phyloP scores from a whole-genome alignment of 1,140 invertebrate species.

The Proales similis region DNA sequence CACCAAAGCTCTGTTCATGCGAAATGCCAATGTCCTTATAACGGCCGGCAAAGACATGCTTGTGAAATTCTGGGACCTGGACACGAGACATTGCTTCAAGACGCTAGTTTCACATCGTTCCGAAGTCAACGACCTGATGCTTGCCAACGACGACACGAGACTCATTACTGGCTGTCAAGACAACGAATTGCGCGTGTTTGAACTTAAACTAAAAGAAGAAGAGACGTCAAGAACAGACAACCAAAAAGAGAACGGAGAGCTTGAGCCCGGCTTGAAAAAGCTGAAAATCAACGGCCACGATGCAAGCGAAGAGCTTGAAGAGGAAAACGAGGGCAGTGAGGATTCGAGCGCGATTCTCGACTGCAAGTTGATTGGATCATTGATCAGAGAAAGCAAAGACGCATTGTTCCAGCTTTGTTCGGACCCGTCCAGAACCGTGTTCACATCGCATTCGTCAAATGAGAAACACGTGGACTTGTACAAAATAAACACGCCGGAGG shows the following conservation, averaged over 20 bases:
- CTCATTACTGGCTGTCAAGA: constrained; percentile 78
- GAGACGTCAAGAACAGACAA: neutral
- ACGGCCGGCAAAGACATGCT: constrained; percentile 78
- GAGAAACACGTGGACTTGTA: constrained; percentile 76
- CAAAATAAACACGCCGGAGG: constrained; percentile 66
- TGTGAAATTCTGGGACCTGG: constrained; percentile 94
- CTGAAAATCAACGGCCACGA: constrained; percentile 21
- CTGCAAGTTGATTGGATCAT: constrained; percentile 46
- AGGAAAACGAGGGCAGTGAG: constrained; percentile 37
- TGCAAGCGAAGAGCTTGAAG: constrained; percentile 39
- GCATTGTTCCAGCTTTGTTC: constrained; percentile 55
- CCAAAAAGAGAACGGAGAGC: neutral
- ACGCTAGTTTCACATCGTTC: constrained; percentile 64
- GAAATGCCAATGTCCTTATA: constrained; percentile 66
- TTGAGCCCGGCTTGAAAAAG: constrained; percentile 31
- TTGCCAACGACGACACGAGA: constrained; percentile 69
- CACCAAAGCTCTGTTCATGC: constrained; percentile 77
- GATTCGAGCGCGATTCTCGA: constrained; percentile 40
- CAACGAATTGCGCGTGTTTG: constrained; percentile 74
- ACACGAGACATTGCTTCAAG: constrained; percentile 87
- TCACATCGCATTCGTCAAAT: constrained; percentile 72
- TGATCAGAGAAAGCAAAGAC: constrained; percentile 65
- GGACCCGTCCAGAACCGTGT: constrained; percentile 59
- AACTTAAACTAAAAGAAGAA: constrained; percentile 12
- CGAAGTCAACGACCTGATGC: constrained; percentile 61